Conservation (phyloP, 2,797 vertebrate genomes). For the Argyrosomus regius region DNA sequence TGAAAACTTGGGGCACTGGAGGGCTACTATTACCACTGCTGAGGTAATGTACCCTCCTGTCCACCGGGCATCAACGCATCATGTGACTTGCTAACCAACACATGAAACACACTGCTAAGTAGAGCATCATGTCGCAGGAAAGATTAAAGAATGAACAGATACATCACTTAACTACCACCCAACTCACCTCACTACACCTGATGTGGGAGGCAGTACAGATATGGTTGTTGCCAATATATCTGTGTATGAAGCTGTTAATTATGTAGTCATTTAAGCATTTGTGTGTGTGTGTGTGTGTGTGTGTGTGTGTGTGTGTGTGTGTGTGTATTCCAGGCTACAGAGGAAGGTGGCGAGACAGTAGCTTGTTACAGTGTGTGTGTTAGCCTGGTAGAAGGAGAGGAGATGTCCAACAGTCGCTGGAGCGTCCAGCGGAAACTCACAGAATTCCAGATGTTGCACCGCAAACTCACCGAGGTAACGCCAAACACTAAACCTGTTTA, state of each 20-base stretch:
- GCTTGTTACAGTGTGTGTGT: conserved; percentile 93
- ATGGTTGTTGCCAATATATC: background rate
- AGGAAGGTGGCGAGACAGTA: conserved; percentile 95
- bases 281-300: background rate
- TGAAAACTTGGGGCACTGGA: conserved; percentile 97
- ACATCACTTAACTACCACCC: background rate
- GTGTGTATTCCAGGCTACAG: conserved; percentile 86
- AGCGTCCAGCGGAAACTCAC: conserved; percentile 93
- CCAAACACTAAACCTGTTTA: background rate
- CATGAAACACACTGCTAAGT: too few species aligned
- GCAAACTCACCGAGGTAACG: conserved; percentile 96
- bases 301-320: conserved; percentile 33
- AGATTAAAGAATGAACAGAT: background rate
- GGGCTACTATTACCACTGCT: conserved; percentile 89
- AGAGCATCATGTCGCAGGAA: background rate
- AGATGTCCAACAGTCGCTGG: conserved; percentile 90
- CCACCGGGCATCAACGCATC: background rate
- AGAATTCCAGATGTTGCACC: conserved; percentile 96
- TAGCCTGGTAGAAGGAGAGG: conserved; percentile 90
- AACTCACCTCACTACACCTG: background rate
- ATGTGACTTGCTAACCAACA: background rate
- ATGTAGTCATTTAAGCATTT: background rate
- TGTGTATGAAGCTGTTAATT: background rate
- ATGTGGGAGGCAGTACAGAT: background rate
- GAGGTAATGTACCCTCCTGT: conserved; percentile 84